phyloP scores from a whole-genome alignment of 2,888 invertebrate genomes.

The Aquatica leii region DNA sequence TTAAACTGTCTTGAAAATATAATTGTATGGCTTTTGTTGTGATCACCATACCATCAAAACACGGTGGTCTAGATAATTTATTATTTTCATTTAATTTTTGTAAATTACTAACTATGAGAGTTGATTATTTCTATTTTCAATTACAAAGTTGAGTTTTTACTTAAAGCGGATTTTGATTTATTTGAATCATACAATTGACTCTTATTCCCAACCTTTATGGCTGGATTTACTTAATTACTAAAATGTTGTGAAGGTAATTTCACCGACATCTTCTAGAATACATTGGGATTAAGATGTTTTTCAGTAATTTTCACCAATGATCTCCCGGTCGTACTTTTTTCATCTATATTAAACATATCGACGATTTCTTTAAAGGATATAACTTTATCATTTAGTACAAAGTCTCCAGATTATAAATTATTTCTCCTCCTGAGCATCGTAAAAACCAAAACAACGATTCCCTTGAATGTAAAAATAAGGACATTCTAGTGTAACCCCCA shows the following conservation, averaged over 20 bases:
- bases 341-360: too few relatives aligned
- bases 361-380: too few relatives aligned
- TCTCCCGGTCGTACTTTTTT: too few relatives aligned
- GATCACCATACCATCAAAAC: neutral
- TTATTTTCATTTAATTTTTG: neutral
- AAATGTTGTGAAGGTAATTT: too few relatives aligned
- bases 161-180: neutral
- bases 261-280: neutral
- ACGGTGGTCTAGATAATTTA: neutral
- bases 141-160: too few relatives aligned
- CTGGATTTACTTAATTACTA: too few relatives aligned
- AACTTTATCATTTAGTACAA: too few relatives aligned
- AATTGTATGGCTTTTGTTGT: too few relatives aligned
- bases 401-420: too few relatives aligned
- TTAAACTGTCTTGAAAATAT: too few relatives aligned
- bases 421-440: constrained; percentile 9
- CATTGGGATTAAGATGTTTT: neutral
- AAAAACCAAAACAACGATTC: too few relatives aligned
- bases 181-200: neutral
- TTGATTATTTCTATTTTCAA: neutral
- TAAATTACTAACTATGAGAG: neutral
- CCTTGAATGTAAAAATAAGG: too few relatives aligned
- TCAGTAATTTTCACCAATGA: neutral
- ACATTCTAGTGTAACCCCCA: neutral
- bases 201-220: neutral